Percentiles rank a stretch among this genome's conserved stretches.
Evolutionary conservation across 1,140 invertebrate species (phyloP).

Genomic region (Planococcus citri): DNA sequence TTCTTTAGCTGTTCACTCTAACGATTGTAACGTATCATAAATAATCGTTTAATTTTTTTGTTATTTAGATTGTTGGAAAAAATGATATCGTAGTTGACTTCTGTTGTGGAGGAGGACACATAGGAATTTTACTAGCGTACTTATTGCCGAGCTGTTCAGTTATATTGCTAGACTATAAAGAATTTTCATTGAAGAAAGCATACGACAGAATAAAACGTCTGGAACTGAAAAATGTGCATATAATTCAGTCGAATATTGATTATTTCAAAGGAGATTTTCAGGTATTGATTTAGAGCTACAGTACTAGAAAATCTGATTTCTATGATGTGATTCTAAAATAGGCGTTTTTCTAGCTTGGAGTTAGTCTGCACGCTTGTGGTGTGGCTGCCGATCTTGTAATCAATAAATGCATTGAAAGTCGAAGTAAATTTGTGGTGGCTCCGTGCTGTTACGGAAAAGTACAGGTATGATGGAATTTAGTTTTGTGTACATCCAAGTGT

Average conservation of each 20-base stretch:
- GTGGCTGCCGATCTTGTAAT: slow-evolving; percentile 87
- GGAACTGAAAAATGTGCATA: slow-evolving; percentile 57
- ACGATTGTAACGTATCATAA: neutral
- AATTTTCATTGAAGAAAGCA: slow-evolving; percentile 66
- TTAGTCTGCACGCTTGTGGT: slow-evolving; percentile 85
- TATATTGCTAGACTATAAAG: slow-evolving; percentile 85
- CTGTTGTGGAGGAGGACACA: slow-evolving; percentile 84
- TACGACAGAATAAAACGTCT: slow-evolving; percentile 53
- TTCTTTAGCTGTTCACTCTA: neutral
- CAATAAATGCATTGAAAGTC: slow-evolving; percentile 59
- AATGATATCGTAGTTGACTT: slow-evolving; percentile 73
- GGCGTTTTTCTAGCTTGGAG: slow-evolving; percentile 45
- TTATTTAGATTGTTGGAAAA: slow-evolving; percentile 27
- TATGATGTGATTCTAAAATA: slow-evolving; percentile 26
- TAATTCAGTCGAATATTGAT: slow-evolving; percentile 77
- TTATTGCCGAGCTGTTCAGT: slow-evolving; percentile 60
- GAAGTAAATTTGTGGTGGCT: slow-evolving; percentile 75
- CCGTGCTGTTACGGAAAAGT: slow-evolving; percentile 91
- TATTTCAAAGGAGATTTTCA: slow-evolving; percentile 59
- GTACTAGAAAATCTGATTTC: neutral
- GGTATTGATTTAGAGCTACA: slow-evolving; percentile 23
- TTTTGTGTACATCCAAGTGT: neutral
- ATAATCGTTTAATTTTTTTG: neutral
- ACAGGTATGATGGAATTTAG: slow-evolving; percentile 41
- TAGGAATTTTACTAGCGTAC: slow-evolving; percentile 74